These are phyloP conservation scores for Enhydra lutris DNA, from an alignment of 2,113 vertebrate species.

Conservation along the genomic window DNA sequence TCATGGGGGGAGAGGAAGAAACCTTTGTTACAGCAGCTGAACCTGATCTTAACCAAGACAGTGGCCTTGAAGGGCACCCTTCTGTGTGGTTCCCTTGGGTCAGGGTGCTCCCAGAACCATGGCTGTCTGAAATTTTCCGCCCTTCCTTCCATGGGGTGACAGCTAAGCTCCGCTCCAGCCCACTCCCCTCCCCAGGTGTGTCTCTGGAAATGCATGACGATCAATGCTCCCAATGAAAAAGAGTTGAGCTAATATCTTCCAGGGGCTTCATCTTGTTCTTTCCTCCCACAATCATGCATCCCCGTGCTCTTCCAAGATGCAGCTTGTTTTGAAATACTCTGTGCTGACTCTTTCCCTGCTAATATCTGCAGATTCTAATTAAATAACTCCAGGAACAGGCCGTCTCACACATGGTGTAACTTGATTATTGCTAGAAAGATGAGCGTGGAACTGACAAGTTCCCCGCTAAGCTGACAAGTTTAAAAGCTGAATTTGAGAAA, in stretches of 20 bases:
- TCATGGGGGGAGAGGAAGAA: background rate
- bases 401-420: background rate
- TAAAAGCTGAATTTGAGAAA: conserved; percentile 25
- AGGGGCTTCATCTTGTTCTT: background rate
- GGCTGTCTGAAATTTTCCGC: background rate
- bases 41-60: background rate
- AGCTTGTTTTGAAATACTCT: background rate
- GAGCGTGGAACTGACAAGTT: background rate
- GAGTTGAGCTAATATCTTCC: background rate
- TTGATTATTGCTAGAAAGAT: background rate
- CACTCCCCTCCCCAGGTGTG: background rate
- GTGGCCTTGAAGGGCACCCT: background rate
- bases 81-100: background rate
- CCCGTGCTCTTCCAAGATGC: background rate
- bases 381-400: background rate
- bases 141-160: background rate
- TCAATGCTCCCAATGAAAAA: fast-evolving
- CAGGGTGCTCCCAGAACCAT: background rate
- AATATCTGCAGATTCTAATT: background rate
- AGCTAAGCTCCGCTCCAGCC: background rate
- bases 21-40: background rate
- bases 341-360: background rate
- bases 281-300: background rate
- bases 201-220: background rate
- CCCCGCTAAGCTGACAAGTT: conserved; percentile 15